phyloP scores from a whole-genome alignment of 64 coral and sea anemone genomes.

The Actinia tenebrosa region DNA sequence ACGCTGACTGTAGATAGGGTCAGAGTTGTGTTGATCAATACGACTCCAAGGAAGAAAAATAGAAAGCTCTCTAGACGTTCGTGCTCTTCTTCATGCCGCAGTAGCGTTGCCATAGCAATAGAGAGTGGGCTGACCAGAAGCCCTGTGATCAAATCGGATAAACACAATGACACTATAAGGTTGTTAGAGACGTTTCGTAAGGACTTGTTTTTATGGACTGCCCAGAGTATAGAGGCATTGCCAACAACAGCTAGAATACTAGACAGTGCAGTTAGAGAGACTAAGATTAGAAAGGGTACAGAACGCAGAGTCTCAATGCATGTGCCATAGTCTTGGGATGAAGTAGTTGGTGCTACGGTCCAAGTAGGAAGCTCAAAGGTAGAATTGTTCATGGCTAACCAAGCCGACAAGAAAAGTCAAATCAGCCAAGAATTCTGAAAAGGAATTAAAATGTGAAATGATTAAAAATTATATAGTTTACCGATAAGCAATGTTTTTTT shows the following conservation, averaged over 20 bases:
- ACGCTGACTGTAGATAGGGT: constrained; percentile 19
- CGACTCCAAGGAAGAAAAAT: background rate
- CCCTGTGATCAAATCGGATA: constrained; percentile 8
- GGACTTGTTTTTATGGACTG: constrained; percentile 4
- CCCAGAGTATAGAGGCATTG: constrained; percentile 12
- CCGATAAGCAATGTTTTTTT: too few relatives aligned
- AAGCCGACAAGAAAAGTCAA: background rate
- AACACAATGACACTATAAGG: constrained; percentile 5
- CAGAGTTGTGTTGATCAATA: background rate
- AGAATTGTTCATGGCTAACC: background rate
- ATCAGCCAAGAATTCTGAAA: background rate
- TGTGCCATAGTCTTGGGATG: background rate
- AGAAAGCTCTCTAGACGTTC: background rate
- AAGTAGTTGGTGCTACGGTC: background rate
- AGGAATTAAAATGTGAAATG: background rate
- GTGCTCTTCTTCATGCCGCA: background rate
- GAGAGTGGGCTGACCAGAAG: constrained; percentile 3
- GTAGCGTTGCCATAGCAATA: background rate
- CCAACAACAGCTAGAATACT: background rate
- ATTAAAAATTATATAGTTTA: too few relatives aligned
- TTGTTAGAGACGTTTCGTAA: constrained; percentile 20
- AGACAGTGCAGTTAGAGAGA: background rate
- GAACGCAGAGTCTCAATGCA: background rate
- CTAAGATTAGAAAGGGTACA: background rate
- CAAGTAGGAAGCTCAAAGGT: background rate